Percentiles rank a stretch among this genome's conserved stretches.
phyloP scores from a whole-genome alignment of 2,113 vertebrate genomes.

The Syrrhaptes paradoxus region DNA sequence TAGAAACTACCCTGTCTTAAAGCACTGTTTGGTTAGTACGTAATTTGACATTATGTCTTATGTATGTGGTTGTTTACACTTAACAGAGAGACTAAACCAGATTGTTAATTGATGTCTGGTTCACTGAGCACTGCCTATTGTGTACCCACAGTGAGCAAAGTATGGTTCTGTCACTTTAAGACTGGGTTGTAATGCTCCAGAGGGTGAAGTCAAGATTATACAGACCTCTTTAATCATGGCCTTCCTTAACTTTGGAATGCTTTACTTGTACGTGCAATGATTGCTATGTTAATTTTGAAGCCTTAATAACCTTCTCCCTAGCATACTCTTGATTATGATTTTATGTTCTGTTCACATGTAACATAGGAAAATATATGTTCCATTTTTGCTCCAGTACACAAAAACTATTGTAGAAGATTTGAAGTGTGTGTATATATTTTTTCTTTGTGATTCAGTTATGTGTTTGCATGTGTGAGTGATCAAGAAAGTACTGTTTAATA shows the following conservation, averaged over 20 bases:
- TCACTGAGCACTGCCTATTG: neutral
- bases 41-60: neutral
- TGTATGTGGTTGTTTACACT: neutral
- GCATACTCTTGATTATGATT: neutral
- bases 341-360: neutral
- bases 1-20: neutral
- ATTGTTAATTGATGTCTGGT: neutral
- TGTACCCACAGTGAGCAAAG: fast-evolving
- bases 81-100: neutral
- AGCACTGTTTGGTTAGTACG: neutral
- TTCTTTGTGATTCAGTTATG: neutral
- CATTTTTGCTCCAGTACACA: neutral
- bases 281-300: neutral
- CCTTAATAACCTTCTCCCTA: neutral
- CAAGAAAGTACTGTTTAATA: neutral
- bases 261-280: neutral
- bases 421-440: neutral
- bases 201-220: neutral
- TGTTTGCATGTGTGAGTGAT: neutral
- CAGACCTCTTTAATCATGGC: neutral
- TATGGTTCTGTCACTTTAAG: neutral
- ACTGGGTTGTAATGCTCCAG: neutral
- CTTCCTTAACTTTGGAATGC: neutral
- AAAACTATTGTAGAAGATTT: neutral
- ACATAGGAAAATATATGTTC: neutral